Evolutionary conservation across 2,888 invertebrate species (phyloP).

Genomic region (Nephrotoma flavescens): DNA sequence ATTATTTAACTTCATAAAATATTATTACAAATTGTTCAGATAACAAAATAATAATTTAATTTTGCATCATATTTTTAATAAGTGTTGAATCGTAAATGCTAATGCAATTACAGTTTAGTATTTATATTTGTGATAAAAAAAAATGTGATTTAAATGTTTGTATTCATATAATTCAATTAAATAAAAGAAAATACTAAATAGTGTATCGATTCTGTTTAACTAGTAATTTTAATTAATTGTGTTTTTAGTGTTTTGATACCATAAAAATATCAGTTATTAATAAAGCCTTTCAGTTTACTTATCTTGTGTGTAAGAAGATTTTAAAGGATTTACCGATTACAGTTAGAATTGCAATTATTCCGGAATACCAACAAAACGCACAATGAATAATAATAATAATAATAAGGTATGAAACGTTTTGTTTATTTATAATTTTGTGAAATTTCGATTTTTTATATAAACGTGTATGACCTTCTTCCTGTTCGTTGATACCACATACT

Average conservation of each 20-base stretch:
- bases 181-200: not conserved
- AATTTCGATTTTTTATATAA: not conserved
- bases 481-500: not conserved
- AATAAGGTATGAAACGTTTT: not conserved
- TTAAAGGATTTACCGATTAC: not conserved
- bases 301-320: not conserved
- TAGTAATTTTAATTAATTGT: not conserved
- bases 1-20: not conserved
- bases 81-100: not conserved
- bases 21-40: not conserved
- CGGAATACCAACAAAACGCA: not conserved
- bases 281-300: not conserved
- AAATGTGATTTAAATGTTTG: not conserved
- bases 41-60: not conserved
- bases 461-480: not conserved
- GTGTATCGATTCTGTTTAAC: not conserved
- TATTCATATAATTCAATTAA: not conserved
- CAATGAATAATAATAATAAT: not conserved
- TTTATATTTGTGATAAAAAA: not conserved
- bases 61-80: not conserved
- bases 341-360: not conserved
- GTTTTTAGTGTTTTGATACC: not conserved
- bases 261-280: not conserved
- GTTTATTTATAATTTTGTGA: not conserved
- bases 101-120: not conserved